Percentiles rank a stretch among this genome's conserved stretches.
phyloP scores from a whole-genome alignment of 2,888 invertebrate species.

The Hirtodrosophila alboralis region DNA sequence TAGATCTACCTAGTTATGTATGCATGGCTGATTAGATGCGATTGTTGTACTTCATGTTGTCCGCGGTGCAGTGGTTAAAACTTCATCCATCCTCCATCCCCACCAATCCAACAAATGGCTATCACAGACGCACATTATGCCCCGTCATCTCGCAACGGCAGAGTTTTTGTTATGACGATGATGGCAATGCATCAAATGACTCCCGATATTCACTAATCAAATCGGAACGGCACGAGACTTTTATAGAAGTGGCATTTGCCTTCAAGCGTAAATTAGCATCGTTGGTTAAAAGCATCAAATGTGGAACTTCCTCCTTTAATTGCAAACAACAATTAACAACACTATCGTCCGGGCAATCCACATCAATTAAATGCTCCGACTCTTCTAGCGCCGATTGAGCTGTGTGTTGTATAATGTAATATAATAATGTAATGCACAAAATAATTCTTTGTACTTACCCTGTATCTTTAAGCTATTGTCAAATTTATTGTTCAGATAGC shows the following conservation, averaged over 20 bases:
- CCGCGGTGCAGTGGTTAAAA: conserved; percentile 33
- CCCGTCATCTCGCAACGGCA: not conserved
- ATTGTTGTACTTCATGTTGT: conserved; percentile 49
- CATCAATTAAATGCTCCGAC: conserved; percentile 81
- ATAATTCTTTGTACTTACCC: too few relatives aligned
- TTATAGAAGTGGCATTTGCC: conserved; percentile 84
- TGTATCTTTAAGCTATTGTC: conserved; percentile 60
- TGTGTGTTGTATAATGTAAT: conserved; percentile 38
- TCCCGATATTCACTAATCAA: conserved; percentile 57
- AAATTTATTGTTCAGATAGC: conserved; percentile 74
- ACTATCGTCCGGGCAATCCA: conserved; percentile 85
- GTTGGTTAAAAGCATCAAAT: conserved; percentile 84
- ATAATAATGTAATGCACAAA: too few relatives aligned
- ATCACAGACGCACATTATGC: conserved; percentile 29
- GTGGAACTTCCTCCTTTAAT: conserved; percentile 81
- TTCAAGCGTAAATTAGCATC: conserved; percentile 85
- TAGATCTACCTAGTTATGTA: not conserved
- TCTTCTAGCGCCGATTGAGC: conserved; percentile 85
- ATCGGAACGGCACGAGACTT: conserved; percentile 77
- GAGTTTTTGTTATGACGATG: conserved; percentile 7
- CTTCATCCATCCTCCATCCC: not conserved
- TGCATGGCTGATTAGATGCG: conserved; percentile 7
- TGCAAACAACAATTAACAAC: conserved; percentile 85
- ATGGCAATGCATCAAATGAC: conserved; percentile 26
- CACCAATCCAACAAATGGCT: conserved; percentile 13